Conservation (phyloP, 2,113 vertebrate genomes). For the Rhea americana region DNA sequence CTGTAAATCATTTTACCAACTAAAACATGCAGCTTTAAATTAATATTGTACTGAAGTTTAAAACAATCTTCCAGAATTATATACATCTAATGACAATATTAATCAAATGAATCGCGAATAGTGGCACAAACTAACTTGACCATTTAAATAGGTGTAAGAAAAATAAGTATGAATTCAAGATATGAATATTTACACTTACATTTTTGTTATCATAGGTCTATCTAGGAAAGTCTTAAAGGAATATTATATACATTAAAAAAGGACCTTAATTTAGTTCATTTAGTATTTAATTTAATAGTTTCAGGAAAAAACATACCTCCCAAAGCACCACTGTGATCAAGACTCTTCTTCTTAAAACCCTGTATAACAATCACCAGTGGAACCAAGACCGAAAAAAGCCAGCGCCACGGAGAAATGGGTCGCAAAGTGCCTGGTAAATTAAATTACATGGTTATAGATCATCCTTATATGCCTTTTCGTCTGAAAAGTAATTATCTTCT, state of each 20-base stretch:
- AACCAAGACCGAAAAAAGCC: constrained; percentile 91
- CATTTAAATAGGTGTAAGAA: neutral
- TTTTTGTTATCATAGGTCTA: neutral
- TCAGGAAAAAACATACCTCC: constrained; percentile 81
- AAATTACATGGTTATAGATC: neutral
- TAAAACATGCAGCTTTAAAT: neutral
- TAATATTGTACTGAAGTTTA: neutral
- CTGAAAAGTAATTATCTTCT: neutral
- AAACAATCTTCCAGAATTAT: neutral
- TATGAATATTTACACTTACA: neutral
- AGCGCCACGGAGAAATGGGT: constrained; percentile 94
- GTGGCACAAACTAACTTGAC: neutral
- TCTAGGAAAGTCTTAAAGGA: neutral
- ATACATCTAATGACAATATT: neutral
- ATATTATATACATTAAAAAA: neutral
- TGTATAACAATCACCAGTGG: constrained; percentile 81
- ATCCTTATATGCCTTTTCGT: neutral
- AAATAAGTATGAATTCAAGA: neutral
- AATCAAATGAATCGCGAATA: neutral
- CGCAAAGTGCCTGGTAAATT: constrained; percentile 80
- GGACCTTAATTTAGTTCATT: neutral
- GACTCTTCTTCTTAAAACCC: constrained; percentile 87
- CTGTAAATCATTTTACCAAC: neutral
- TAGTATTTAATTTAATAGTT: neutral
- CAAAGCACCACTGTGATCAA: constrained; percentile 87